Percentiles rank a stretch among this genome's conserved stretches.
phyloP scores from a whole-genome alignment of 64 coral and sea anemone genomes.

The Dendrophyllia cribrosa region DNA sequence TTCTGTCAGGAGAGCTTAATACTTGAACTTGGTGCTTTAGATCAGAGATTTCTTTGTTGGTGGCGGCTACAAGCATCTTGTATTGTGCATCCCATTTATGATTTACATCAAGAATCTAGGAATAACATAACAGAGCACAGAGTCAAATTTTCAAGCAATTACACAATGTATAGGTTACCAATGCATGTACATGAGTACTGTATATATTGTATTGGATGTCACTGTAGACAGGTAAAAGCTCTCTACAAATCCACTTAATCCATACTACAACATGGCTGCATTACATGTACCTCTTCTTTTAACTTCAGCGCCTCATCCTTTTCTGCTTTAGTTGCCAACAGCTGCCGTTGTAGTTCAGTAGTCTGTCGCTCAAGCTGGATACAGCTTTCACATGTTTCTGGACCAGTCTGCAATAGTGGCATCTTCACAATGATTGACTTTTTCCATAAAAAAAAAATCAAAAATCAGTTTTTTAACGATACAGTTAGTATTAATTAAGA shows the following conservation, averaged over 20 bases:
- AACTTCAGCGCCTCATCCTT: conserved; percentile 48
- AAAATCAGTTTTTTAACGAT: no score
- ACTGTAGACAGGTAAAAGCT: no score
- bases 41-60: conserved; percentile 44
- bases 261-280: no score
- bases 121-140: neutral
- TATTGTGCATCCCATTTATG: conserved; percentile 73
- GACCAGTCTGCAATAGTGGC: neutral
- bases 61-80: conserved; percentile 41
- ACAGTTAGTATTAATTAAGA: no score
- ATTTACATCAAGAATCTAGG: conserved; percentile 71
- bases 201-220: no score
- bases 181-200: neutral
- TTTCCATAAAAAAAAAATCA: neutral
- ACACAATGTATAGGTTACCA: neutral
- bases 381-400: neutral
- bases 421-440: neutral
- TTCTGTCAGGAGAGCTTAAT: neutral
- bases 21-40: conserved; percentile 56
- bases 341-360: conserved; percentile 15
- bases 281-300: conserved; percentile 67
- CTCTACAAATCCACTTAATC: no score
- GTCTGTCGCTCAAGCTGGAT: conserved; percentile 1
- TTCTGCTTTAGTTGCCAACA: conserved; percentile 16
- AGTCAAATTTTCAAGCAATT: neutral